phyloP scores from a whole-genome alignment of 2,888 invertebrate genomes.

The Dolichomitus sp. region DNA sequence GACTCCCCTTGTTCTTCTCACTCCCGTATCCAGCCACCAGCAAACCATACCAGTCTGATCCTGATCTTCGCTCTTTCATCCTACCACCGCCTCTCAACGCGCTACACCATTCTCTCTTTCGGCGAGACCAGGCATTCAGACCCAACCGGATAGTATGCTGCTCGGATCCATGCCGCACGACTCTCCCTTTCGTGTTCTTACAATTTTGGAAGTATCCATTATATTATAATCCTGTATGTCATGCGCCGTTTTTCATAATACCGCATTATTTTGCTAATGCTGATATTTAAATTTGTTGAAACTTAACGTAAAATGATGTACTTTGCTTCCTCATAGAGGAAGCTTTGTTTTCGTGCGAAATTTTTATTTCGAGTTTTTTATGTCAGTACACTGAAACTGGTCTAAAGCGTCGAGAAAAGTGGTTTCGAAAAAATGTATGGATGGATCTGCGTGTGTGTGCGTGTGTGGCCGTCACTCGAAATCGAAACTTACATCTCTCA shows the following conservation, averaged over 20 bases:
- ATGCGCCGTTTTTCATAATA: neutral
- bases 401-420: too few species aligned
- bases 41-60: constrained; percentile 59
- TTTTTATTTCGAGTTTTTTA: too few species aligned
- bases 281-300: too few species aligned
- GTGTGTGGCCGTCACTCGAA: too few species aligned
- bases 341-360: too few species aligned
- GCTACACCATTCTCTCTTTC: constrained; percentile 38
- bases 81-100: constrained; percentile 44
- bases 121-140: constrained; percentile 28
- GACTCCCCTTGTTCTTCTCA: constrained; percentile 70
- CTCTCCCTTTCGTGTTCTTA: neutral
- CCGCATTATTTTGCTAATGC: neutral
- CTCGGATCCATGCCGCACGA: constrained; percentile 2
- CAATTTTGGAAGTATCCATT: neutral
- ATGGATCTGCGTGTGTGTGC: too few species aligned
- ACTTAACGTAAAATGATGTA: too few species aligned
- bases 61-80: constrained; percentile 69
- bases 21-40: constrained; percentile 47
- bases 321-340: too few species aligned
- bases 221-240: neutral
- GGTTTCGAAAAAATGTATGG: too few species aligned
- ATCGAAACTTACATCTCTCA: too few species aligned
- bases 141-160: constrained; percentile 28
- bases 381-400: too few species aligned